Percentiles rank a stretch among this genome's conserved stretches.
These are phyloP conservation scores for Heliornis fulica DNA, from an alignment of 2,113 vertebrate genomes.

Conservation along the genomic window DNA sequence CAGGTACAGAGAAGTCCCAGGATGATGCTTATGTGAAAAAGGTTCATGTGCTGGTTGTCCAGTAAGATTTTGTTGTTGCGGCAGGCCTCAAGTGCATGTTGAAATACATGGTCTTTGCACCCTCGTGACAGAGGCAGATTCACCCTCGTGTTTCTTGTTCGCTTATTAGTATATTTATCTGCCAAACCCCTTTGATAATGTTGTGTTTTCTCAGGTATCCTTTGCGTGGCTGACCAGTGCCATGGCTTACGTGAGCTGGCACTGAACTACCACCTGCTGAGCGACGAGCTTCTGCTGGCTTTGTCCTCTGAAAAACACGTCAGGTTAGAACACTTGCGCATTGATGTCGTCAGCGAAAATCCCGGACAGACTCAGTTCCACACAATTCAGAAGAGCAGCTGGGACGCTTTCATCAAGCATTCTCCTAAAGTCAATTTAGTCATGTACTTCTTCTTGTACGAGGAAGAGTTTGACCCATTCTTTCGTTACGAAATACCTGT, in stretches of 20 bases:
- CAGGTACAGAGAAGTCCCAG: neutral
- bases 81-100: neutral
- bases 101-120: too few relatives aligned
- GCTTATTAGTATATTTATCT: neutral
- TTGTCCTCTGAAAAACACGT: conserved; percentile 96
- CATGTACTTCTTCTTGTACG: conserved; percentile 98
- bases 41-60: neutral
- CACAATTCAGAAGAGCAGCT: conserved; percentile 94
- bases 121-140: neutral
- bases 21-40: neutral
- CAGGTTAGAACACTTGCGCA: conserved; percentile 92
- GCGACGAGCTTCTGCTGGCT: conserved; percentile 92
- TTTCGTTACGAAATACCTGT: conserved; percentile 93
- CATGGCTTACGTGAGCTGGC: conserved; percentile 93
- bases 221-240: conserved; percentile 92
- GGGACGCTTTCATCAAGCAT: conserved; percentile 96
- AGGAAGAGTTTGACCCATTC: conserved; percentile 95
- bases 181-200: neutral
- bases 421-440: conserved; percentile 97
- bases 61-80: neutral
- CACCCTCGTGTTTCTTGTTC: rapidly evolving
- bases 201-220: conserved; percentile 73
- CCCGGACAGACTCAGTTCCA: conserved; percentile 93
- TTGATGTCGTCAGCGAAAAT: conserved; percentile 97
- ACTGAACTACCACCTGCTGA: conserved; percentile 92